Conservation (phyloP, 2,888 invertebrate species). For the Celastrina argiolus region DNA sequence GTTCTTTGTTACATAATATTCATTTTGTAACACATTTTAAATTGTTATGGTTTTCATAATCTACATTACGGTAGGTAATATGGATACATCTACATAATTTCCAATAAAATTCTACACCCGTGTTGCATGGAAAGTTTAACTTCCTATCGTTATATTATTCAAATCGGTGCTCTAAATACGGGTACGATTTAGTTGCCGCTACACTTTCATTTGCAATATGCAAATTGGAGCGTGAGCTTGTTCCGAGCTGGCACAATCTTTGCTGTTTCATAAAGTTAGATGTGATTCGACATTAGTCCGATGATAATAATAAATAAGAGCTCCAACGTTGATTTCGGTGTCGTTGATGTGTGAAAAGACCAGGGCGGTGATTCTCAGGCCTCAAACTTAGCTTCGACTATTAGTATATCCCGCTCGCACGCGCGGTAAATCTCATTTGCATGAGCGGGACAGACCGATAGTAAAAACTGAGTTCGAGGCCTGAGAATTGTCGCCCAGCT, state of each 20-base stretch:
- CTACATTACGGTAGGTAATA: neutral
- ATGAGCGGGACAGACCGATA: too few species aligned
- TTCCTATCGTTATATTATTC: conserved; percentile 32
- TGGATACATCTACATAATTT: conserved; percentile 17
- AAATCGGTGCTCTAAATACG: conserved; percentile 44
- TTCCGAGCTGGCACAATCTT: conserved; percentile 30
- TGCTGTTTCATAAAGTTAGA: conserved; percentile 36
- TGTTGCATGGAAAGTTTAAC: conserved; percentile 29
- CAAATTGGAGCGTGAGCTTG: conserved; percentile 67
- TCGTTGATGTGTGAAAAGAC: too few species aligned
- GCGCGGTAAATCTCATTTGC: too few species aligned
- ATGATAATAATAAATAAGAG: too few species aligned
- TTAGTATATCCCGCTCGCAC: too few species aligned
- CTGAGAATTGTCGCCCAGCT: too few species aligned
- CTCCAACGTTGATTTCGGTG: too few species aligned
- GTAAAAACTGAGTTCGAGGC: too few species aligned
- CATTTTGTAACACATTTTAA: neutral
- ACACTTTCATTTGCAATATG: conserved; percentile 70
- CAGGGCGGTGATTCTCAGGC: too few species aligned
- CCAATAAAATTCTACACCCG: neutral
- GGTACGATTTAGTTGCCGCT: conserved; percentile 53
- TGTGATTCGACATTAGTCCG: neutral
- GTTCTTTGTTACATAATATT: neutral
- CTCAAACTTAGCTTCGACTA: too few species aligned
- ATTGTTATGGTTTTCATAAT: too few species aligned